These are phyloP conservation scores for Dendrophyllia cribrosa DNA, from an alignment of 64 coral and sea anemone genomes.

Conservation along the genomic window DNA sequence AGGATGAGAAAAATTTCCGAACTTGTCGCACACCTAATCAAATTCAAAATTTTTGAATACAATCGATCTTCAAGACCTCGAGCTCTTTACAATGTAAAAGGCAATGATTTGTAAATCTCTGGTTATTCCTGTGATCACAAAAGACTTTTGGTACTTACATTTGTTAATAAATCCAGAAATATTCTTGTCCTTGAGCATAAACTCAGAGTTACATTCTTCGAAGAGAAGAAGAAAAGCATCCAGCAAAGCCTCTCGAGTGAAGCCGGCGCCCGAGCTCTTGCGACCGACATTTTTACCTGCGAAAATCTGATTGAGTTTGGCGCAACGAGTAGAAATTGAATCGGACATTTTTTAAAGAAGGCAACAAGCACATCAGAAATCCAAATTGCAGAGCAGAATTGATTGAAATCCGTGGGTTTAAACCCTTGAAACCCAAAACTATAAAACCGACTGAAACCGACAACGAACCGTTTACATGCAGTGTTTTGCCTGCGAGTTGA, in stretches of 20 bases:
- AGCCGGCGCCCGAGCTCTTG: not conserved
- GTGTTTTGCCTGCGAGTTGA: not conserved
- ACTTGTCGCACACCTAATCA: too few relatives aligned
- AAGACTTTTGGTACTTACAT: slow-evolving; percentile 65
- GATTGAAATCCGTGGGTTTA: not conserved
- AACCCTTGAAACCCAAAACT: not conserved
- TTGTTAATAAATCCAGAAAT: slow-evolving; percentile 92
- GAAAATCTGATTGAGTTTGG: slow-evolving; percentile 90
- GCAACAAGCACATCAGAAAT: slow-evolving; percentile 32
- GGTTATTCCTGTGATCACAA: not conserved
- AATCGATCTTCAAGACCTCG: too few relatives aligned
- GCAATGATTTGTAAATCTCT: not conserved
- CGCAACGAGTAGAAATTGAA: slow-evolving; percentile 84
- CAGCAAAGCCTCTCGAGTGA: slow-evolving; percentile 87
- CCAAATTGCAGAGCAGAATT: slow-evolving; percentile 1
- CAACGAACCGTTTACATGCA: slow-evolving; percentile 35
- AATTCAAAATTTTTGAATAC: too few relatives aligned
- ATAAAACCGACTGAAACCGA: not conserved
- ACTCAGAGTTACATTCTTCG: slow-evolving; percentile 90
- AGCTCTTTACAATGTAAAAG: too few relatives aligned
- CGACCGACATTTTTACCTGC: slow-evolving; percentile 77
- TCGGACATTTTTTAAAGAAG: slow-evolving; percentile 65
- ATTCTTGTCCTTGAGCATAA: slow-evolving; percentile 92
- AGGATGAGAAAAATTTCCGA: too few relatives aligned
- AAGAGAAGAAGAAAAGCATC: slow-evolving; percentile 95